Base-by-base conservation (phyloP, 2,113 vertebrate species). In the Paratilapia polleni region DNA sequence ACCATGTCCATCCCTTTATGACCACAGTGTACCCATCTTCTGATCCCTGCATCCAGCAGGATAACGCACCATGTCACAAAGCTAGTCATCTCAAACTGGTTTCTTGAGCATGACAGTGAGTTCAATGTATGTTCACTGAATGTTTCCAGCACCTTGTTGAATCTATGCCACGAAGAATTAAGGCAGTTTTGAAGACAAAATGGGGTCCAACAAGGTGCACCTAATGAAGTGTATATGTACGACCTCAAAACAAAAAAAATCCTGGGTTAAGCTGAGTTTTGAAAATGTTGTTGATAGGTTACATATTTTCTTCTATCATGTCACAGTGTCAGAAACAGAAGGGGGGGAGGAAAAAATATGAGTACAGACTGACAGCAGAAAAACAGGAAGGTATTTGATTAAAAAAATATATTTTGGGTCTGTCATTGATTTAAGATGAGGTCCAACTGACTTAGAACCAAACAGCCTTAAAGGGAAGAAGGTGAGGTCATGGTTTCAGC, bases 401-500 rank as follows among this genome's bases (percentile, higher is more conserved):
- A 19, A 17, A 8, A 19, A 20, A 52, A 49, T 19, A 54, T 73
- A 54, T 73, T 26, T 31, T 19, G 26, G 6, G 68, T 34, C 68
- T 73, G 47, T 26, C 11, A 73, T n/a, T 73, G 26, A 31, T 73
- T 73, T 54, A 54, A 73, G n/a, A 17, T 52, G 26, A 73, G 26
- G 47, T 73, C 26, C 54, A 52, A 73, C 11, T 73, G 19, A 54
- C 47, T 73, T 73, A 8, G 19, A 54, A 73, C 26, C 26, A 73
- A 73, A 73, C 43, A 73, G 47, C 26, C 68, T 54, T 73, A 73
- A 54, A 73, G 68, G 68, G 26, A 73, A 73, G 68, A 34, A 54
- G 26, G 47, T 73, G 47, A 73, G 26, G 68, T 73, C 68, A 73
- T 73, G 19, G 31, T 54, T 54, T 73, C 26, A 73, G 54, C 68